Evolutionary conservation across 2,797 vertebrate genomes (phyloP).

Genomic region (Octomys mimax): DNA sequence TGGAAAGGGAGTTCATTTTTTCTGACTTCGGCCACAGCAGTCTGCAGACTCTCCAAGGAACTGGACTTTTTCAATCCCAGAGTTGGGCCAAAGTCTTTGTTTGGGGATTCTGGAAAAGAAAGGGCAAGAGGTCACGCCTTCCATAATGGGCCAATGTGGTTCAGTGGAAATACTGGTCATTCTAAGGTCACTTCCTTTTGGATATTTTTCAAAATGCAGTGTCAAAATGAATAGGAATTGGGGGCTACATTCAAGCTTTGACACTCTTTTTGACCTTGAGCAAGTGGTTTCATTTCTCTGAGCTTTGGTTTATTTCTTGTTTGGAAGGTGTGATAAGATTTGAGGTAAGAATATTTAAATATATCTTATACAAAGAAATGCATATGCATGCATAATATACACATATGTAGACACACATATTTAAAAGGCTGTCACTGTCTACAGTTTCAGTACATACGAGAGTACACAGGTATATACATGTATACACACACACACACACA

Average conservation of each 20-base stretch:
- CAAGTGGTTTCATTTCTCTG: not conserved
- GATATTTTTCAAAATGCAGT: not conserved
- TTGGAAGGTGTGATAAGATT: not conserved
- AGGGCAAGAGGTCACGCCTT: conserved; percentile 39
- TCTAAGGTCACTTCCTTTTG: not conserved
- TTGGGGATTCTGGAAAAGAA: conserved; percentile 87
- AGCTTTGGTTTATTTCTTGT: conserved; percentile 8
- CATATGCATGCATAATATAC: not conserved
- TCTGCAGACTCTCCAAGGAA: conserved; percentile 98
- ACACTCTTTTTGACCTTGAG: not conserved
- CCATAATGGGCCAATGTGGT: not conserved
- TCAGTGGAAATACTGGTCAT: not conserved
- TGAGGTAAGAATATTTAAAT: conserved; percentile 21
- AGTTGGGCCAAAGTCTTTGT: conserved; percentile 94
- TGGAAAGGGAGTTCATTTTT: conserved; percentile 96
- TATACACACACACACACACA: not conserved
- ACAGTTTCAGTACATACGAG: not conserved
- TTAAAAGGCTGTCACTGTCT: not conserved
- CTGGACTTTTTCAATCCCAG: conserved; percentile 98
- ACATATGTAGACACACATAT: not conserved
- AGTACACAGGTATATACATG: too few species aligned
- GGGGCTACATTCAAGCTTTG: not conserved
- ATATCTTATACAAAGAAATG: not conserved
- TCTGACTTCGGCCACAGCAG: conserved; percentile 95
- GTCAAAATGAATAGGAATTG: not conserved